These are phyloP conservation scores for Athalia cordata DNA, from an alignment of 2,888 invertebrate genomes.

Conservation along the genomic window DNA sequence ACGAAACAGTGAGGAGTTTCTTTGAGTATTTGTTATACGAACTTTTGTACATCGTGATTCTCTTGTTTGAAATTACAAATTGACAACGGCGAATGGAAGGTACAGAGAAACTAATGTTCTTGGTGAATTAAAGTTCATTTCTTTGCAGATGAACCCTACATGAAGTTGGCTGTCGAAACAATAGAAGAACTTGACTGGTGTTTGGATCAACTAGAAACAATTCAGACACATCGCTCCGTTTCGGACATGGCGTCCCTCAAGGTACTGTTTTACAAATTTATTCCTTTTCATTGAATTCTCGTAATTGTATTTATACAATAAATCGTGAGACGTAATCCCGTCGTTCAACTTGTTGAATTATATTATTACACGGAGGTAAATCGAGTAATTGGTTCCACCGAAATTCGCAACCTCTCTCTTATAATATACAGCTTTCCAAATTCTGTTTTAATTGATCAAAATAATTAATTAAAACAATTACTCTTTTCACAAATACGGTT, in stretches of 20 bases:
- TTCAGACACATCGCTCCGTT: conserved; percentile 99
- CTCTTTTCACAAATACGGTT: neutral
- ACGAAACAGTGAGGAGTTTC: too few relatives aligned
- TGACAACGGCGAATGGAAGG: neutral
- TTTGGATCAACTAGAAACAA: conserved; percentile 98
- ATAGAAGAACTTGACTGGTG: conserved; percentile 99
- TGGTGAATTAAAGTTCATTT: neutral
- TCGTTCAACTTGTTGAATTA: too few relatives aligned
- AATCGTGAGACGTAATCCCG: too few relatives aligned
- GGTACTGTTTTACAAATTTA: conserved; percentile 77
- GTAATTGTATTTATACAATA: too few relatives aligned
- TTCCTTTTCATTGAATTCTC: neutral
- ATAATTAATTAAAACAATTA: neutral
- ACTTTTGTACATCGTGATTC: neutral
- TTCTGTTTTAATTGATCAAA: neutral
- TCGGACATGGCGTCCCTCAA: conserved; percentile 99
- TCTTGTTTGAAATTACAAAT: neutral
- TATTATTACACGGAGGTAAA: too few relatives aligned
- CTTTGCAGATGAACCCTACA: conserved; percentile 90
- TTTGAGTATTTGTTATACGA: neutral
- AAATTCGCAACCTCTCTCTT: neutral
- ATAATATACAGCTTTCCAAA: neutral
- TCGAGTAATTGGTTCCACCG: neutral
- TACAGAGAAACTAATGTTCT: neutral
- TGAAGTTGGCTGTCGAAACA: conserved; percentile 95